Conservation (phyloP, 2,113 vertebrate species). For the Columbina picui region DNA sequence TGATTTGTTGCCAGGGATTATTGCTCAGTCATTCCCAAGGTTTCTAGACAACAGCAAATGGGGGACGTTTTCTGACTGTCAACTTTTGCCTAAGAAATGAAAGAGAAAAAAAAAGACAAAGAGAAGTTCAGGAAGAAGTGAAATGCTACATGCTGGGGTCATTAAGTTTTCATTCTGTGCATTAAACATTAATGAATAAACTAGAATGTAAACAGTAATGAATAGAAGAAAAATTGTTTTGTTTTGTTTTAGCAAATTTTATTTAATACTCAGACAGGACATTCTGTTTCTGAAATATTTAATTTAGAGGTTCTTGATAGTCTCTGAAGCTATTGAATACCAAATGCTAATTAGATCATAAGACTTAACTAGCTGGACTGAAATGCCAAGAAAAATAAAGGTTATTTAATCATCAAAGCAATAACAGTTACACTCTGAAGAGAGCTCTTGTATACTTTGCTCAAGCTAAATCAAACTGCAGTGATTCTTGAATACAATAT, state of each 20-base stretch:
- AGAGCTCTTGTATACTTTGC: background rate
- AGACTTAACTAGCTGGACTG: constrained; percentile 63
- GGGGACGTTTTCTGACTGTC: background rate
- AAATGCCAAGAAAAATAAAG: constrained; percentile 73
- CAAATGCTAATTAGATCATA: constrained; percentile 77
- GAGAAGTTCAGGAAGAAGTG: background rate
- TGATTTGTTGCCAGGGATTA: background rate
- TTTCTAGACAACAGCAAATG: constrained; percentile 18
- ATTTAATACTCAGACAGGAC: constrained; percentile 43
- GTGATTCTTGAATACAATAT: background rate
- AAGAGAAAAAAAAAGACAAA: background rate
- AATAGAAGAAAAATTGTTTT: constrained; percentile 43
- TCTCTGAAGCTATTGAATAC: constrained; percentile 70
- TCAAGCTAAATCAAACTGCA: background rate
- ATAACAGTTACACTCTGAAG: background rate
- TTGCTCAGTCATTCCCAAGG: background rate
- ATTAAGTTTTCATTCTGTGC: constrained; percentile 72
- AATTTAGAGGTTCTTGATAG: constrained; percentile 67
- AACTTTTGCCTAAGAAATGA: constrained; percentile 7
- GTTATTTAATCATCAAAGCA: constrained; percentile 70
- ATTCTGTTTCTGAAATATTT: constrained; percentile 70
- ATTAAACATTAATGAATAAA: constrained; percentile 74
- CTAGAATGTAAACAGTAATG: constrained; percentile 51
- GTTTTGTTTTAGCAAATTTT: constrained; percentile 56
- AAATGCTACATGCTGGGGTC: constrained; percentile 44